Base-by-base conservation (phyloP, 2,888 invertebrate genomes). In the Drosophila flavopinicola region DNA sequence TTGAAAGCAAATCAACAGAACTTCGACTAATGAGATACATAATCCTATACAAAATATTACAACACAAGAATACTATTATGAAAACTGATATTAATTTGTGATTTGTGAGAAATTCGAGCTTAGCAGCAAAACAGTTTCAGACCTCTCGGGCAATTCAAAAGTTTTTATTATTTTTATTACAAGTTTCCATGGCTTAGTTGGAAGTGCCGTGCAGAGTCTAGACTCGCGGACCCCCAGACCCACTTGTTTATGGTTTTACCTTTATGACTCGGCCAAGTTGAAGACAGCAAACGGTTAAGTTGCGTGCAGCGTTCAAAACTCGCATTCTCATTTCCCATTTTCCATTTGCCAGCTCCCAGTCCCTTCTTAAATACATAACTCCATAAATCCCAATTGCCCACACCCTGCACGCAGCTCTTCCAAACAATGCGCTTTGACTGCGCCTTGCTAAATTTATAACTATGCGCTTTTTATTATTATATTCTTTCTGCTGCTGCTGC, bases 361-460 rank as follows among this genome's bases (percentile, higher is more conserved):
- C 6, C n/a, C 61, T 42, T 23, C 52, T 39, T 51, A 58, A 73
- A 61, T 45, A 57, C 57, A 68, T 68, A 71, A 54, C 74, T 68
- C 58, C 58, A 59, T 74, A 56, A 63, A 74, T 63, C 63, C 63
- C 74, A 56, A 72, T 75, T 70, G 61, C 64, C 56, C 70, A 37
- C 32, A 53, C 75, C 45, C 41, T 11, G 6, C 41, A 54, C 64
- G 54, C 56, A 68, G 38, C 54, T 17, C 52, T 39, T 24, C 45
- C 73, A 68, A 76, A 79, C 84, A 84, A 79, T 83, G 78, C 79
- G 73, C 79, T 68, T 69, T 76, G 79, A 41, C 68, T 78, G 83
- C 65, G 83, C 76, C 83, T 61, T 54, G 47, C 60, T 68, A 77
- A 84, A 80, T 85, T 82, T 82, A 78, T 78, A 80, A 82, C 85